A percentile compares a stretch with the other conserved stretches of the same genome.
phyloP scores from a whole-genome alignment of 2,797 vertebrate genomes.

The Numenius phaeopus region DNA sequence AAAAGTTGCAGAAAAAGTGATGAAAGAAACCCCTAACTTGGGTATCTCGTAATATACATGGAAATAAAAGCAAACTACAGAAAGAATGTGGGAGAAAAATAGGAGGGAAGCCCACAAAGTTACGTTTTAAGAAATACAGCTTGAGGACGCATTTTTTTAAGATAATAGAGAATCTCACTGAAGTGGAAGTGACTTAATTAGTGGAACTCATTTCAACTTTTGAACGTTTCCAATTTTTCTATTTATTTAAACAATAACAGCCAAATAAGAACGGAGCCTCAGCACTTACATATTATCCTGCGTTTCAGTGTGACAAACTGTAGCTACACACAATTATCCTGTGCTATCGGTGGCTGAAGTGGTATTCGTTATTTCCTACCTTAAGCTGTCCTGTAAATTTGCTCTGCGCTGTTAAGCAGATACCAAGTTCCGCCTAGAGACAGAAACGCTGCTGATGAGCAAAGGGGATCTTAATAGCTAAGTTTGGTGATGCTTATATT shows the following conservation, averaged over 20 bases:
- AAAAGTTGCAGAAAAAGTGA: constrained; percentile 3
- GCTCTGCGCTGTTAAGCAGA: constrained; percentile 39
- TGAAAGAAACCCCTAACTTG: background rate
- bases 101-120: background rate
- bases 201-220: background rate
- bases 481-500: background rate
- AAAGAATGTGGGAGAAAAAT: background rate
- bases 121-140: background rate
- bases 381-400: constrained; percentile 56
- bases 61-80: background rate
- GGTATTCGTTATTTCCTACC: constrained; percentile 46
- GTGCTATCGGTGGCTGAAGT: constrained; percentile 13
- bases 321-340: background rate
- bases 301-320: background rate
- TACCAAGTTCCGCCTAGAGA: background rate
- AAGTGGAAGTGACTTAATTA: background rate
- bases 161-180: background rate
- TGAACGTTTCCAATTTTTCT: background rate
- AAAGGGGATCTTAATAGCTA: constrained; percentile 1
- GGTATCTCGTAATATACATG: background rate
- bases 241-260: background rate
- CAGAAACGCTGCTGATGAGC: constrained; percentile 2
- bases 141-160: background rate
- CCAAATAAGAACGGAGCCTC: background rate
- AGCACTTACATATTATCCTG: background rate